Conservation (phyloP, 2,888 invertebrate species). For the Plusia festucae region DNA sequence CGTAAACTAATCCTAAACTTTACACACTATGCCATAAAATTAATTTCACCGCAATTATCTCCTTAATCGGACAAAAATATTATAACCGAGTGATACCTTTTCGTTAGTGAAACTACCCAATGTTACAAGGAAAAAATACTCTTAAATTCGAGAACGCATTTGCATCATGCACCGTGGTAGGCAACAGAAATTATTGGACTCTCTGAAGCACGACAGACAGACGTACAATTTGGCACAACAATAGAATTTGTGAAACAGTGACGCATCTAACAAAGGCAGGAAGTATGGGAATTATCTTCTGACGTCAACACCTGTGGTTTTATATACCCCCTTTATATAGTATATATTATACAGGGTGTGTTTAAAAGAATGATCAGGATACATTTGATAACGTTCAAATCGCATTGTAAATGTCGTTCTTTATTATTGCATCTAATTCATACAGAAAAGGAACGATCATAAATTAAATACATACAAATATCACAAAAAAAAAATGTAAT, state of each 20-base stretch:
- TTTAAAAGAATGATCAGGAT: neutral
- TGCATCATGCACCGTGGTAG: slow-evolving; percentile 17
- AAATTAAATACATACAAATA: too few relatives aligned
- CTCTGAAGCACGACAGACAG: slow-evolving; percentile 44
- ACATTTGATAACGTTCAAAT: too few relatives aligned
- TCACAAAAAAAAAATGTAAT: too few relatives aligned
- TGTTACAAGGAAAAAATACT: neutral
- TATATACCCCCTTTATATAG: slow-evolving; percentile 18
- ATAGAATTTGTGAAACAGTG: slow-evolving; percentile 44
- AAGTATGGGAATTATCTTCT: slow-evolving; percentile 49
- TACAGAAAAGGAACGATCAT: too few relatives aligned
- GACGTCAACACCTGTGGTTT: slow-evolving; percentile 51
- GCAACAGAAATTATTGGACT: slow-evolving; percentile 12
- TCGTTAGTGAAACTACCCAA: too few relatives aligned
- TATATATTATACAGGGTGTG: slow-evolving; percentile 1
- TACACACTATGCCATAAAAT: too few relatives aligned
- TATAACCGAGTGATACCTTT: too few relatives aligned
- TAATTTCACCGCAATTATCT: too few relatives aligned
- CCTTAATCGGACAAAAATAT: too few relatives aligned
- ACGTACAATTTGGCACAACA: slow-evolving; percentile 52
- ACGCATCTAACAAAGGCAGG: slow-evolving; percentile 56
- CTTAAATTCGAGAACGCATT: neutral
- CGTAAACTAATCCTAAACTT: too few relatives aligned
- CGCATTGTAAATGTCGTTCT: too few relatives aligned
- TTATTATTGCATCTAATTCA: too few relatives aligned